phyloP scores from a whole-genome alignment of 1,140 invertebrate species.

The Harlomillsia oculata region DNA sequence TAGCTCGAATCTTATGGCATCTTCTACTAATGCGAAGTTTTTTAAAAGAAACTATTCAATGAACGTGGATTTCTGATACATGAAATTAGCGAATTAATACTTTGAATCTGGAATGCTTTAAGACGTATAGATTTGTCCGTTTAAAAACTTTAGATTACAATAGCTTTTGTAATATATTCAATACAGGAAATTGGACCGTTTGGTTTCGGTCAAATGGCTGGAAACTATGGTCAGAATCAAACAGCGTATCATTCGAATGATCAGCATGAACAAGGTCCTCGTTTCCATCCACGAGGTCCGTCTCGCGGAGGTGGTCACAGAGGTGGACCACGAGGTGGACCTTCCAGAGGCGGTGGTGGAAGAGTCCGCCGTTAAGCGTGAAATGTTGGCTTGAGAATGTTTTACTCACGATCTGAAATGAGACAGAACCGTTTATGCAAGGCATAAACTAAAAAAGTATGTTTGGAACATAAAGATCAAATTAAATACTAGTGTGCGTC shows the following conservation, averaged over 20 bases:
- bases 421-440: no score
- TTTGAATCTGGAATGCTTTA: no score
- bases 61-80: no score
- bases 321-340: conserved; percentile 10
- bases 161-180: not conserved
- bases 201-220: conserved; percentile 29
- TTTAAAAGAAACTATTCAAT: no score
- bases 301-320: conserved; percentile 8
- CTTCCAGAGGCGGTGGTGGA: conserved; percentile 3
- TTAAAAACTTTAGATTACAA: not conserved
- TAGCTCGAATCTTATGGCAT: not conserved
- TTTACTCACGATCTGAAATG: no score
- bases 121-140: not conserved
- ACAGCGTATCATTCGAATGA: conserved; percentile 18
- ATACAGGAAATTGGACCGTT: conserved; percentile 30
- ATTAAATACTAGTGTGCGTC: no score
- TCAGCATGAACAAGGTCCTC: conserved; percentile 13
- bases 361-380: no score
- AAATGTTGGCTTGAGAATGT: no score
- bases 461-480: no score
- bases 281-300: conserved; percentile 2
- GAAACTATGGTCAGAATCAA: conserved; percentile 19
- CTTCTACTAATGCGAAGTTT: no score
- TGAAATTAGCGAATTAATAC: no score
- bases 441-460: no score